Evolutionary conservation across 1,140 invertebrate species (phyloP), one percentile per base, ranked within the genome.

Genomic region (Hylaeus anthracinus): DNA sequence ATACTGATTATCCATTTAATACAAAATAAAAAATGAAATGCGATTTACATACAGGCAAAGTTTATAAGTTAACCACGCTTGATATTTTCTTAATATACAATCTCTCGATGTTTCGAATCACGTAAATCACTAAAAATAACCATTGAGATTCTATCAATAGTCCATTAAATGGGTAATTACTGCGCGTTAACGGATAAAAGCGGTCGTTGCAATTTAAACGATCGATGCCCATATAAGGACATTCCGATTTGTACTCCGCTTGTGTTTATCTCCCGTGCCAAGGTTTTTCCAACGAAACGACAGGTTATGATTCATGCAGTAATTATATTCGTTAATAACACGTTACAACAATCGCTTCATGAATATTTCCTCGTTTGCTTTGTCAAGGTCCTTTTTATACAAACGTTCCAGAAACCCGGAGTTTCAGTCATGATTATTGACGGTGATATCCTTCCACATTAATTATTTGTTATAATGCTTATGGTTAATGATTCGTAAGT

Each of bases 321-420:
- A 63, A 78, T 63, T 72, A 78, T 55, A 72, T 63, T 63, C 48
- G 67, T 78, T 78, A 72, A 78, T 78, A 72, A 71, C 55, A 63
- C 39, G 76, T 53, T 78, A 43, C 67, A 78, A 78, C 67, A 63
- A 72, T 72, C 67, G 76, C 56, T 72, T 71, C 76, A 72, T 63
- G 76, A 72, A 77, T 77, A 77, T 72, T 63, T 56, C 74, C 41
- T 76, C 43, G 51, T 76, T 76, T 67, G 3, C 12, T 48, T 2
- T n/a, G 43, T 53, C 76, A 63, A 78, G 76, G 67, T 53, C 60
- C 15, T 37, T 51, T 26, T 45, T 56, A 1, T 71, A 4, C 12
- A 10, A 51, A 39, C 39, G 10, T 12, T 10, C 39, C 56, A 26
- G 12, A 67, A 56, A 6, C 41, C 26, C 39, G 51, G 43, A 63